phyloP scores from a whole-genome alignment of 2,888 invertebrate species.

The Brachycybe producta region DNA sequence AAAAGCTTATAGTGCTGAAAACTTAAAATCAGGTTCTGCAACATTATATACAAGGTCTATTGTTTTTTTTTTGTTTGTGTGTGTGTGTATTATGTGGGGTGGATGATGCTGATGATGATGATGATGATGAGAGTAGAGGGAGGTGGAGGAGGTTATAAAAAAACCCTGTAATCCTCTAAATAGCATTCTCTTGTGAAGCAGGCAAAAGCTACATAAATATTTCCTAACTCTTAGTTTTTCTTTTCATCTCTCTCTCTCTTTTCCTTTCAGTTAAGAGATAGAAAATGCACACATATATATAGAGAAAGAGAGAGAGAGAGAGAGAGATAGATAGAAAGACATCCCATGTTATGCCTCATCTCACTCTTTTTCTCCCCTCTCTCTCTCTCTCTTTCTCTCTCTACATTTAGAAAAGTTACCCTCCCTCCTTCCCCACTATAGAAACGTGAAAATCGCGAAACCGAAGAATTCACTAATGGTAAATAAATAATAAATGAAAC shows the following conservation, averaged over 20 bases:
- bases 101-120: no score
- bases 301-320: background rate
- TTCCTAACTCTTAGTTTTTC: background rate
- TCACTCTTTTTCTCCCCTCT: no score
- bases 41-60: no score
- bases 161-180: conserved; percentile 14
- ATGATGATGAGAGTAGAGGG: no score
- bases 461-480: conserved; percentile 15
- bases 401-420: background rate
- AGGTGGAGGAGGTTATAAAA: no score
- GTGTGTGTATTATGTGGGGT: no score
- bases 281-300: background rate
- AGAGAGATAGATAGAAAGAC: background rate
- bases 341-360: no score
- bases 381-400: background rate
- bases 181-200: conserved; percentile 15
- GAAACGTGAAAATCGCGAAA: background rate
- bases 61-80: no score
- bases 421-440: background rate
- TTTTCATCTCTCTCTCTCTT: conserved; percentile 2
- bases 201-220: conserved; percentile 12
- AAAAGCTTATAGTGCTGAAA: no score
- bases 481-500: conserved; percentile 17
- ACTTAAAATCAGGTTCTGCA: no score
- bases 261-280: background rate